A percentile compares a stretch with the other conserved stretches of the same genome.
phyloP scores from a whole-genome alignment of 2,797 vertebrate species.

The Sebastolobus altivelis region DNA sequence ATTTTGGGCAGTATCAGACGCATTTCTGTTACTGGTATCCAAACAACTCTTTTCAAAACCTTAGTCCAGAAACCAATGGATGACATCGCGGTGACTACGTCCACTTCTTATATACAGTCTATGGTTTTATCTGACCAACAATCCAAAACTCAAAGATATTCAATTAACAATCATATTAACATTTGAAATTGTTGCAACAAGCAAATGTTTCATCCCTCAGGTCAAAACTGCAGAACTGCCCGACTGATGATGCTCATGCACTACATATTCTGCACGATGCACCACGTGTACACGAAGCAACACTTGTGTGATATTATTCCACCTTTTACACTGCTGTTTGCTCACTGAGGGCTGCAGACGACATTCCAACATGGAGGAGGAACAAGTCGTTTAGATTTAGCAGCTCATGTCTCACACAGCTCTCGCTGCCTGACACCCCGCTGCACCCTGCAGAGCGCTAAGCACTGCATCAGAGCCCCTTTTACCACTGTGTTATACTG shows the following conservation, averaged over 20 bases:
- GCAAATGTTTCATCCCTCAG: background rate
- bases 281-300: conserved; percentile 23
- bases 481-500: background rate
- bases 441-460: background rate
- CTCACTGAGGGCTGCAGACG: conserved; percentile 9
- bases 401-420: conserved; percentile 16
- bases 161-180: background rate
- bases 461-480: background rate
- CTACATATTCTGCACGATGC: background rate
- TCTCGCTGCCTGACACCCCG: background rate
- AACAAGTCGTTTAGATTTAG: conserved; percentile 53
- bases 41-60: too few species aligned
- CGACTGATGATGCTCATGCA: background rate
- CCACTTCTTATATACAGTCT: too few species aligned
- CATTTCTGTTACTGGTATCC: too few species aligned
- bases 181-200: background rate
- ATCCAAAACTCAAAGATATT: background rate
- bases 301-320: conserved; percentile 51
- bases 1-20: too few species aligned
- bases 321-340: conserved; percentile 56
- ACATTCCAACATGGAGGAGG: conserved; percentile 67
- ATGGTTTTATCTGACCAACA: background rate
- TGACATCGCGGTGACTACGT: too few species aligned
- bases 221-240: background rate
- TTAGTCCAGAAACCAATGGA: too few species aligned